Conservation (phyloP, 1,140 invertebrate species). For the Mercenaria mercenaria region DNA sequence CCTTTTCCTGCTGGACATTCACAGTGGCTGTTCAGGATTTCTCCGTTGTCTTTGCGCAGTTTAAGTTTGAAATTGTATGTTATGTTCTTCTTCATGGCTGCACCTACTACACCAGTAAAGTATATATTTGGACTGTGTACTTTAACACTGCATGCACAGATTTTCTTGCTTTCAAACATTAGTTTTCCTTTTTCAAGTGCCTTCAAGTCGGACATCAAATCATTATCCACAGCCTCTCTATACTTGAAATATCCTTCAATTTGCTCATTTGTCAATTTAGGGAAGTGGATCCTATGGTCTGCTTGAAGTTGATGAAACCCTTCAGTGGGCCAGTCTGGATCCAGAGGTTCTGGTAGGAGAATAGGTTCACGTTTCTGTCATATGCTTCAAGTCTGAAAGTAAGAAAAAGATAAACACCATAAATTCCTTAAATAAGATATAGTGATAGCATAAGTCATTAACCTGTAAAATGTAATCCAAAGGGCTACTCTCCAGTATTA, state of each 20-base stretch:
- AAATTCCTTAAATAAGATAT: no score
- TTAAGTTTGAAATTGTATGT: neutral
- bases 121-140: neutral
- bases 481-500: no score
- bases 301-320: neutral
- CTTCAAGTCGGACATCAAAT: neutral
- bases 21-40: neutral
- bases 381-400: neutral
- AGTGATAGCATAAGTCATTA: no score
- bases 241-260: no score
- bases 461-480: no score
- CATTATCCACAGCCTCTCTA: neutral
- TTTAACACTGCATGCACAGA: neutral
- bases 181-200: neutral
- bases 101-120: neutral
- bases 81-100: neutral
- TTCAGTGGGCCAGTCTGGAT: neutral
- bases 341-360: neutral
- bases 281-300: neutral
- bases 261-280: neutral
- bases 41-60: neutral
- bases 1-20: slow-evolving; percentile 2
- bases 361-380: neutral
- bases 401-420: no score
- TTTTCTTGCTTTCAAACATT: neutral